Conservation (phyloP, 2,113 vertebrate species). For the Ceyx cyanopectus region DNA sequence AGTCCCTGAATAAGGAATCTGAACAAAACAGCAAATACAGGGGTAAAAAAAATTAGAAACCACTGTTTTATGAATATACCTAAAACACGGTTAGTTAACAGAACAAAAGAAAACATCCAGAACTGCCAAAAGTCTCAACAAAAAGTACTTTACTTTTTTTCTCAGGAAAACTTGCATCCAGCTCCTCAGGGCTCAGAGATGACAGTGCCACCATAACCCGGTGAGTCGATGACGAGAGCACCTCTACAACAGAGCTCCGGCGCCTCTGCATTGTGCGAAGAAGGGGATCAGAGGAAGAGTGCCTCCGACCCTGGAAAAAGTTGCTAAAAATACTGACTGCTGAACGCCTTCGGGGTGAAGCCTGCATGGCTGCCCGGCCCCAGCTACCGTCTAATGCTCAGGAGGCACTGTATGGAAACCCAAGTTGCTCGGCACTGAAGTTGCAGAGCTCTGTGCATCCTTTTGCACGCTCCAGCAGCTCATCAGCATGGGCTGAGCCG, state of each 20-base stretch:
- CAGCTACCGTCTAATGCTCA: background rate
- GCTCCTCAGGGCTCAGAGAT: slow-evolving; percentile 76
- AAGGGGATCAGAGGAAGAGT: slow-evolving; percentile 82
- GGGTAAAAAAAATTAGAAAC: background rate
- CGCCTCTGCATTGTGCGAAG: slow-evolving; percentile 77
- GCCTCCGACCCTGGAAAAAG: slow-evolving; percentile 76
- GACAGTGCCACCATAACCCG: slow-evolving; percentile 84
- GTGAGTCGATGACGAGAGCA: slow-evolving; percentile 84
- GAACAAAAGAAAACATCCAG: background rate
- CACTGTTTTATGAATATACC: background rate
- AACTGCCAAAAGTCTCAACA: background rate
- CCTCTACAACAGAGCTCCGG: slow-evolving; percentile 78
- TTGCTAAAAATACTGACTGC: slow-evolving; percentile 74
- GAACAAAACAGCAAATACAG: background rate
- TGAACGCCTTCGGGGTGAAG: slow-evolving; percentile 58
- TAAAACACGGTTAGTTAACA: background rate
- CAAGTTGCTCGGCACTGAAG: slow-evolving; percentile 56
- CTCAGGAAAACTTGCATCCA: slow-evolving; percentile 58
- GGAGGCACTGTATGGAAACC: background rate
- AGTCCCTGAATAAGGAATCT: background rate
- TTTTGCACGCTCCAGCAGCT: slow-evolving; percentile 72
- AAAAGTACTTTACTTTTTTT: slow-evolving; percentile 82
- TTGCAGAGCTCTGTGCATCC: slow-evolving; percentile 68
- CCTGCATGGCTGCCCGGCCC: slow-evolving; percentile 72
- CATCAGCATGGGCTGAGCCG: slow-evolving; percentile 77